Conservation (phyloP, 2,888 invertebrate genomes). For the Sthenelais limicola region DNA sequence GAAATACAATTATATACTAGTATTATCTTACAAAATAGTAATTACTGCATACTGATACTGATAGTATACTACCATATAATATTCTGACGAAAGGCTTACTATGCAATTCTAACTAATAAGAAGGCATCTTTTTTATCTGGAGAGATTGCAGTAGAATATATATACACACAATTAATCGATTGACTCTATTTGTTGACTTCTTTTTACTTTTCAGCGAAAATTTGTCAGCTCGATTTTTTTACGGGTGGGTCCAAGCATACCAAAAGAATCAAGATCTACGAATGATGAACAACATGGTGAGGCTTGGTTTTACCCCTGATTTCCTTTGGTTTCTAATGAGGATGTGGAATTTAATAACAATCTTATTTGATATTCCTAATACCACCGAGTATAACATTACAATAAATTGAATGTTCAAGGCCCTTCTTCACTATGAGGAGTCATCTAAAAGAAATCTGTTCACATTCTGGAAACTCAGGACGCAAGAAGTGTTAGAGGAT, state of each 20-base stretch:
- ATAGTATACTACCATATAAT: no score
- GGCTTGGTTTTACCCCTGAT: constrained; percentile 7
- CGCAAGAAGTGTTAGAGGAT: constrained; percentile 41
- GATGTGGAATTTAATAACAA: no score
- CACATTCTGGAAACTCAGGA: constrained; percentile 56
- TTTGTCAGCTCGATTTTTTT: constrained; percentile 57
- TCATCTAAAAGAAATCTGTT: constrained; percentile 54
- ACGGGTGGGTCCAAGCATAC: constrained; percentile 57
- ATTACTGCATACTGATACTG: no score
- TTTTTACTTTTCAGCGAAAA: constrained; percentile 58
- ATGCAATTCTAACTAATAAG: no score
- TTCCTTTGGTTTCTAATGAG: no score
- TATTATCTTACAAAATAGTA: no score
- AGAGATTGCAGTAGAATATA: no score
- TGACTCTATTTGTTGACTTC: no score
- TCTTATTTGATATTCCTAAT: neutral
- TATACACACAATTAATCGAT: no score
- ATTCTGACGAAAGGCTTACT: no score
- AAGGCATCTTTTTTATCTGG: no score
- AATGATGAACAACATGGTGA: constrained; percentile 65
- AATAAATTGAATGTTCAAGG: constrained; percentile 51
- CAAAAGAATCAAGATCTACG: constrained; percentile 60
- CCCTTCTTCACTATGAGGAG: constrained; percentile 62
- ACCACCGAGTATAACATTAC: neutral
- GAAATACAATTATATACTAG: no score